Conservation (phyloP, 2,797 vertebrate species). For the Alectoris magna region DNA sequence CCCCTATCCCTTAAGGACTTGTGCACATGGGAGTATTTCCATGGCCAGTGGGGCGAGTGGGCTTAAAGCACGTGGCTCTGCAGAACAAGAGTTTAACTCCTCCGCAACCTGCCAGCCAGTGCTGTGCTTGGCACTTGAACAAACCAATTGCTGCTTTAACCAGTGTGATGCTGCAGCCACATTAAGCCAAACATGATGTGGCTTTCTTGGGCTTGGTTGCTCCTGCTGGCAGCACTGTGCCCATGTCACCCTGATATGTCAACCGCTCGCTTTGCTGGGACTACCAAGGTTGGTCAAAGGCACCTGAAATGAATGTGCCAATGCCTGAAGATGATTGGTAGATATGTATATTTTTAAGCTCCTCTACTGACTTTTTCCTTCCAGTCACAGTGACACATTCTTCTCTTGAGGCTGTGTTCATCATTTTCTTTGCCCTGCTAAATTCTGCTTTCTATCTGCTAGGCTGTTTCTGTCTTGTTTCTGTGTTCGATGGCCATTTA, state of each 20-base stretch:
- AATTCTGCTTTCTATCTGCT: not conserved
- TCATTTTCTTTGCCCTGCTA: not conserved
- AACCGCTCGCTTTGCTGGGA: not conserved
- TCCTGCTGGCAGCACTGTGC: not conserved
- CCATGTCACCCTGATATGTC: rapidly evolving
- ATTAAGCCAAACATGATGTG: rapidly evolving
- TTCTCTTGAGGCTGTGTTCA: not conserved
- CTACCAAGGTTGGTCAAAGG: not conserved
- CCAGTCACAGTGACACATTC: not conserved
- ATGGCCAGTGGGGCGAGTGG: not conserved
- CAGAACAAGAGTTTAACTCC: not conserved
- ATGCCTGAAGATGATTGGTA: not conserved
- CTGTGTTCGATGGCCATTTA: not conserved
- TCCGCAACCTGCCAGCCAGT: not conserved
- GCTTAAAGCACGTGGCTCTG: rapidly evolving
- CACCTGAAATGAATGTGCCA: not conserved
- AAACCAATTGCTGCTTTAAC: not conserved
- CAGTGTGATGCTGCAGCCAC: rapidly evolving
- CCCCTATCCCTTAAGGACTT: not conserved
- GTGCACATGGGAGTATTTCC: not conserved
- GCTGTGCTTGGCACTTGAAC: not conserved
- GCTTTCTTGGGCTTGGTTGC: not conserved
- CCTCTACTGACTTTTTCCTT: not conserved
- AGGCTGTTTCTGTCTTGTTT: not conserved
- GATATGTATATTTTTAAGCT: not conserved